Percentiles rank a stretch among this genome's conserved stretches.
These are phyloP conservation scores for Rhineura floridana DNA, from an alignment of 2,113 vertebrate genomes.

Conservation along the genomic window DNA sequence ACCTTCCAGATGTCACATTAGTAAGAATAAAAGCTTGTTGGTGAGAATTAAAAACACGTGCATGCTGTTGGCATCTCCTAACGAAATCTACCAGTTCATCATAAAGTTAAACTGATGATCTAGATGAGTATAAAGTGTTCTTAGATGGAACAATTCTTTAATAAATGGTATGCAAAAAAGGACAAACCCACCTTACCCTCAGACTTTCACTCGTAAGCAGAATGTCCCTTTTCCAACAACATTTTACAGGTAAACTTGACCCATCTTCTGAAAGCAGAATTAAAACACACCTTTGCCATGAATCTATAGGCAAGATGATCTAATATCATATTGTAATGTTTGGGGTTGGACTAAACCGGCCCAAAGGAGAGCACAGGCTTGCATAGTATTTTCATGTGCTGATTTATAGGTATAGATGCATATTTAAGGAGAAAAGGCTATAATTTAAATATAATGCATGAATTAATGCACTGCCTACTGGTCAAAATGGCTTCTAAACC, in stretches of 20 bases:
- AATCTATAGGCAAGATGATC: constrained; percentile 1
- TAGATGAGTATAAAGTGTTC: constrained; percentile 72
- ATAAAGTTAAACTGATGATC: constrained; percentile 66
- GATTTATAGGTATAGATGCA: too few species aligned
- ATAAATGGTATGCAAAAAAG: constrained; percentile 66
- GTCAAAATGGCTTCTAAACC: too few species aligned
- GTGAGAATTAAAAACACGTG: constrained; percentile 76
- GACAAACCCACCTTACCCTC: constrained; percentile 23
- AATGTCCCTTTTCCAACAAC: constrained; percentile 63
- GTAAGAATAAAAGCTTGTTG: constrained; percentile 75
- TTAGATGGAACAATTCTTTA: constrained; percentile 68
- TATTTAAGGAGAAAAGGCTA: too few species aligned
- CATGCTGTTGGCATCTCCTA: constrained; percentile 72
- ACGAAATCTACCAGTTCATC: constrained; percentile 68
- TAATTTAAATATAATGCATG: too few species aligned
- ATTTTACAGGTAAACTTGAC: constrained; percentile 61
- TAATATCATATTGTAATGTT: too few species aligned
- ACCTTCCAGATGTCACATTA: constrained; percentile 72
- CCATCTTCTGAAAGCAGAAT: constrained; percentile 34
- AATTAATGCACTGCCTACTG: too few species aligned
- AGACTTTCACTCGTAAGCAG: neutral
- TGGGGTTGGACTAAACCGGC: too few species aligned
- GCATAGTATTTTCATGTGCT: too few species aligned
- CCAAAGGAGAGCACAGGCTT: too few species aligned
- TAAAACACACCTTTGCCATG: neutral